phyloP scores from a whole-genome alignment of 2,888 invertebrate genomes.

The Drosophila prolongata region DNA sequence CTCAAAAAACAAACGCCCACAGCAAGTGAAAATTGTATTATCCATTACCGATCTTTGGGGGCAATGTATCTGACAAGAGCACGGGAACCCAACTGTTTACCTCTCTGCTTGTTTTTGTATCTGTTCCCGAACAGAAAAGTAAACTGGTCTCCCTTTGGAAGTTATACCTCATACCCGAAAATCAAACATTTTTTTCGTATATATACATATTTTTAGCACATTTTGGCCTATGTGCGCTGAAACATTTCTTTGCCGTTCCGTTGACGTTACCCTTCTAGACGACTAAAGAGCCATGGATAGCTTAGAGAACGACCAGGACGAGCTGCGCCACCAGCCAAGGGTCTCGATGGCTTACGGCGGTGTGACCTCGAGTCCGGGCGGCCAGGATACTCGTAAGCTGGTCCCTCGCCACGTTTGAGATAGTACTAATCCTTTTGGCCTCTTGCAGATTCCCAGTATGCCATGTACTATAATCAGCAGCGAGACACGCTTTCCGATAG shows the following conservation, averaged over 20 bases:
- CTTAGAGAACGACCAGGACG: conserved; percentile 83
- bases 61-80: neutral
- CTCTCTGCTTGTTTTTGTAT: neutral
- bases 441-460: conserved; percentile 31
- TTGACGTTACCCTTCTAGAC: conserved; percentile 7
- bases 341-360: conserved; percentile 49
- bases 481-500: conserved; percentile 45
- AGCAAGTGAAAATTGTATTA: neutral
- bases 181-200: conserved; percentile 10
- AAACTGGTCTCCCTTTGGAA: conserved; percentile 2
- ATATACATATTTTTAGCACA: conserved; percentile 26
- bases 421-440: neutral
- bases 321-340: conserved; percentile 70
- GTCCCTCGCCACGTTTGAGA: neutral
- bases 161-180: conserved; percentile 5
- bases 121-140: neutral
- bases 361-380: conserved; percentile 40
- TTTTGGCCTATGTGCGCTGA: conserved; percentile 24
- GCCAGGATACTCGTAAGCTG: conserved; percentile 57
- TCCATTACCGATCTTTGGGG: neutral
- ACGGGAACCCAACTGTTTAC: neutral
- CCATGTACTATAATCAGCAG: conserved; percentile 24
- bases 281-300: conserved; percentile 51
- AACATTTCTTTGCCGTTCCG: conserved; percentile 6
- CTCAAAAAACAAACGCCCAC: neutral